Evolutionary conservation across 2,888 invertebrate species (phyloP).

Genomic region (Drosophila pseudotalamancana): DNA sequence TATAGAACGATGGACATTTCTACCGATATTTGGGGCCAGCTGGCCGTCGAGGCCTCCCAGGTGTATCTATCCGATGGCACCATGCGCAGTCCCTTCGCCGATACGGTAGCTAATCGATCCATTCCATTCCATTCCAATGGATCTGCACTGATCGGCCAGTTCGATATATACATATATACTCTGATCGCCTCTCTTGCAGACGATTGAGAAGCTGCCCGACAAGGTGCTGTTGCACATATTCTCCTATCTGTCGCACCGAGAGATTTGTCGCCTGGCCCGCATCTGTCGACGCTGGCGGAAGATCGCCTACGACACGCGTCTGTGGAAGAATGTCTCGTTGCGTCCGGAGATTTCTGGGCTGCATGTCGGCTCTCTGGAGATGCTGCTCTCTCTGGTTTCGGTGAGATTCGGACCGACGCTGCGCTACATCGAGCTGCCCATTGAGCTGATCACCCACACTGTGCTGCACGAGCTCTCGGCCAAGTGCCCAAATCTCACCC

Average conservation of each 20-base stretch:
- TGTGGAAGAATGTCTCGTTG: conserved; percentile 98
- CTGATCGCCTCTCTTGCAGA: conserved; percentile 87
- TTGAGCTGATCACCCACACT: conserved; percentile 97
- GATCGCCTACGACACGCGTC: conserved; percentile 96
- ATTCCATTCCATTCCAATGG: neutral
- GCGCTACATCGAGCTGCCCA: conserved; percentile 96
- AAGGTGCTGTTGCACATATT: conserved; percentile 97
- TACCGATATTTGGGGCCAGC: conserved; percentile 94
- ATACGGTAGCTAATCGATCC: conserved; percentile 89
- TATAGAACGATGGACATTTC: conserved; percentile 87
- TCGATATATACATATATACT: neutral
- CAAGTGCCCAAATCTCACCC: conserved; percentile 97
- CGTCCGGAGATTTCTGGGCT: conserved; percentile 97
- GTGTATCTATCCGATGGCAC: conserved; percentile 93
- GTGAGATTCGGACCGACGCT: conserved; percentile 94
- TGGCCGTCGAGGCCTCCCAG: conserved; percentile 94
- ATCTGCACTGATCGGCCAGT: conserved; percentile 12
- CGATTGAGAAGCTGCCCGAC: conserved; percentile 98
- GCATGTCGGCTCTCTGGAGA: conserved; percentile 90
- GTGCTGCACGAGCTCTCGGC: conserved; percentile 98
- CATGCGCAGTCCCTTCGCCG: conserved; percentile 92
- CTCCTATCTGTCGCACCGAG: conserved; percentile 95
- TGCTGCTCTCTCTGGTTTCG: conserved; percentile 93
- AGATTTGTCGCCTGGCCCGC: conserved; percentile 96
- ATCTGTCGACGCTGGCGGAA: conserved; percentile 98